phyloP scores from a whole-genome alignment of 1,140 invertebrate species.

The Formica selysi region DNA sequence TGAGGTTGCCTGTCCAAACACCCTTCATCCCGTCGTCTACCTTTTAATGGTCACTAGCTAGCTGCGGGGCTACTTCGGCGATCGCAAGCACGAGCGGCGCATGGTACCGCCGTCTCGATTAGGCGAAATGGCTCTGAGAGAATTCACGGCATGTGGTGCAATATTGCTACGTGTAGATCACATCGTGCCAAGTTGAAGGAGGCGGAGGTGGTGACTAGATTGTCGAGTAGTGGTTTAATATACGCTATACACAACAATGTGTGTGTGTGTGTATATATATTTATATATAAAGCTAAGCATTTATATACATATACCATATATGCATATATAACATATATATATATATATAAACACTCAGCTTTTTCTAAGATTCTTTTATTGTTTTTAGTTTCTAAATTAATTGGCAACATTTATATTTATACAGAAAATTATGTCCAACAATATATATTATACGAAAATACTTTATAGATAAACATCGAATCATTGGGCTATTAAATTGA shows the following conservation, averaged over 20 bases:
- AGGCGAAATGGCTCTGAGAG: conserved; percentile 72
- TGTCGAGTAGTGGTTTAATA: conserved; percentile 66
- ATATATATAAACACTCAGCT: no score
- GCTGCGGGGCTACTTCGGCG: conserved; percentile 21
- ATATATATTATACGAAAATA: neutral
- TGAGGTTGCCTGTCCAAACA: conserved; percentile 10
- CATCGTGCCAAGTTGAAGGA: conserved; percentile 55
- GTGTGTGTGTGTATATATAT: conserved; percentile 3
- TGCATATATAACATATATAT: neutral
- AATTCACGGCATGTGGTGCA: conserved; percentile 76
- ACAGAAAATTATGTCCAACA: neutral
- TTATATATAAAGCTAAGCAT: no score
- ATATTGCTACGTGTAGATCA: conserved; percentile 78
- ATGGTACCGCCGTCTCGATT: conserved; percentile 72
- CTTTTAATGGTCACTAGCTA: conserved; percentile 53
- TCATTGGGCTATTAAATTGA: neutral
- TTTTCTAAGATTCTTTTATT: neutral
- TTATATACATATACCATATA: conserved; percentile 2
- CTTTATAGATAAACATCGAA: neutral
- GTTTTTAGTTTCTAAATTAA: neutral
- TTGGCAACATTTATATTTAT: neutral
- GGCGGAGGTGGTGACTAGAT: conserved; percentile 38
- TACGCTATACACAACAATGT: conserved; percentile 50
- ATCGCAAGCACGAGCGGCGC: conserved; percentile 54
- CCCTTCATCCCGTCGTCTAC: conserved; percentile 18